A percentile compares a stretch with the other conserved stretches of the same genome.
Conservation (phyloP, 2,888 invertebrate genomes). For the Drosophila stalkeri region DNA sequence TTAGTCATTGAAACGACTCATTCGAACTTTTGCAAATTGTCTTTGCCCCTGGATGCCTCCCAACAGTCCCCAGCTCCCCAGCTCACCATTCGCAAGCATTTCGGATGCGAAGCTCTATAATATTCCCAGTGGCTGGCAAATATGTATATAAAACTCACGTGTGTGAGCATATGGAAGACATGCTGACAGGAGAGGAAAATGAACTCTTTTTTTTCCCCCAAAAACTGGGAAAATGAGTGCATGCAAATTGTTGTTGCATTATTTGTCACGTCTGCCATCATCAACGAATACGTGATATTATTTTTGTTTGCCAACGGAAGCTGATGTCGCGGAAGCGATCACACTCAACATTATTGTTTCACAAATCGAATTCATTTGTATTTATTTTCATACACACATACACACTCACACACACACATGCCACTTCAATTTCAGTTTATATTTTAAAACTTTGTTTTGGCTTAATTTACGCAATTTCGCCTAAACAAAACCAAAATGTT, state of each 20-base stretch:
- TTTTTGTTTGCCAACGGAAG: slow-evolving; percentile 61
- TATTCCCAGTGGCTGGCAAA: slow-evolving; percentile 14
- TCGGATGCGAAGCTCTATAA: slow-evolving; percentile 16
- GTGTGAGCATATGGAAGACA: background rate
- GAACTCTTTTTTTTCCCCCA: slow-evolving; percentile 53
- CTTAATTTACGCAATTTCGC: slow-evolving; percentile 60
- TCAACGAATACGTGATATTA: slow-evolving; percentile 73
- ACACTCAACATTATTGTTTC: slow-evolving; percentile 77
- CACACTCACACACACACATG: slow-evolving; percentile 30
- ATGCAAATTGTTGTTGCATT: slow-evolving; percentile 57
- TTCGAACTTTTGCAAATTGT: slow-evolving; percentile 54
- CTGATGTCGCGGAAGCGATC: slow-evolving; percentile 28
- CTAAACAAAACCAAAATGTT: slow-evolving; percentile 42
- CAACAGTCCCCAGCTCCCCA: too few relatives aligned
- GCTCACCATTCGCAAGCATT: background rate
- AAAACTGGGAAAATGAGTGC: slow-evolving; percentile 33
- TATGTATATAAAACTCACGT: slow-evolving; percentile 25
- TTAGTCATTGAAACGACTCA: slow-evolving; percentile 66
- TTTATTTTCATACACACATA: slow-evolving; percentile 48
- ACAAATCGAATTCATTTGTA: slow-evolving; percentile 79
- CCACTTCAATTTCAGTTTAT: background rate
- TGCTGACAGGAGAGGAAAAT: slow-evolving; percentile 27
- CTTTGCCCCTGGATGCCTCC: slow-evolving; percentile 28
- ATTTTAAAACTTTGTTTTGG: slow-evolving; percentile 18
- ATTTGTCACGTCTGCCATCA: slow-evolving; percentile 69